phyloP scores from a whole-genome alignment of 2,797 vertebrate species.

The Betta splendens region DNA sequence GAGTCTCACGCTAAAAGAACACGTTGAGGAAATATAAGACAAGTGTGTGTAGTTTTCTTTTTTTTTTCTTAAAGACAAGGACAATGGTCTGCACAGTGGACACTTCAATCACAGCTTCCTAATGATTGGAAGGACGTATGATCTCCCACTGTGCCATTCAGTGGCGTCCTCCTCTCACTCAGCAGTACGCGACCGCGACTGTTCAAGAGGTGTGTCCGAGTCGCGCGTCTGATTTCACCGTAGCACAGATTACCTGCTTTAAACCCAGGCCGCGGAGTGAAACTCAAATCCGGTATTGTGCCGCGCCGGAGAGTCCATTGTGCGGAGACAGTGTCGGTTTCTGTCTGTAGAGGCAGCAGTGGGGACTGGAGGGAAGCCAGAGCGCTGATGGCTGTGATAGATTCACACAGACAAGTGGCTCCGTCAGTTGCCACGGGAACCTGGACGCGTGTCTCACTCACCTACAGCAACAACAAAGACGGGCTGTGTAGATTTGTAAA shows the following conservation, averaged over 20 bases:
- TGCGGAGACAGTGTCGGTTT: slow-evolving; percentile 41
- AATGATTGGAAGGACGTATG: background rate
- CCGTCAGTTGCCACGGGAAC: slow-evolving; percentile 61
- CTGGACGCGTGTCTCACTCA: slow-evolving; percentile 47
- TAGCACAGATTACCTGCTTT: slow-evolving; percentile 35
- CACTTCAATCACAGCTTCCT: background rate
- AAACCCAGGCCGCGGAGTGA: slow-evolving; percentile 37
- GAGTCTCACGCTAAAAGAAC: background rate
- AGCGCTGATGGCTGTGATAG: slow-evolving; percentile 55
- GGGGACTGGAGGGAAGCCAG: slow-evolving; percentile 55
- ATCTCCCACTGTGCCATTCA: slow-evolving; percentile 1
- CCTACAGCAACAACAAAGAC: slow-evolving; percentile 43
- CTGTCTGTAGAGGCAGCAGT: slow-evolving; percentile 52
- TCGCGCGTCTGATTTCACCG: slow-evolving; percentile 19
- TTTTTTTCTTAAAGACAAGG: background rate
- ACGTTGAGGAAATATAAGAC: background rate
- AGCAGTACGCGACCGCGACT: slow-evolving; percentile 5
- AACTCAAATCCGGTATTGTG: slow-evolving; percentile 53
- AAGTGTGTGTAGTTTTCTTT: background rate
- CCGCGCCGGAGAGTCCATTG: slow-evolving; percentile 45
- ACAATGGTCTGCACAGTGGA: background rate
- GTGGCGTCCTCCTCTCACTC: slow-evolving; percentile 4
- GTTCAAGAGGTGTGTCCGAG: slow-evolving; percentile 26
- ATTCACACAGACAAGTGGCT: slow-evolving; percentile 66
- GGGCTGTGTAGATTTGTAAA: slow-evolving; percentile 30